Evolutionary conservation across 2,888 invertebrate species (phyloP).

Genomic region (Tanypteryx hageni): DNA sequence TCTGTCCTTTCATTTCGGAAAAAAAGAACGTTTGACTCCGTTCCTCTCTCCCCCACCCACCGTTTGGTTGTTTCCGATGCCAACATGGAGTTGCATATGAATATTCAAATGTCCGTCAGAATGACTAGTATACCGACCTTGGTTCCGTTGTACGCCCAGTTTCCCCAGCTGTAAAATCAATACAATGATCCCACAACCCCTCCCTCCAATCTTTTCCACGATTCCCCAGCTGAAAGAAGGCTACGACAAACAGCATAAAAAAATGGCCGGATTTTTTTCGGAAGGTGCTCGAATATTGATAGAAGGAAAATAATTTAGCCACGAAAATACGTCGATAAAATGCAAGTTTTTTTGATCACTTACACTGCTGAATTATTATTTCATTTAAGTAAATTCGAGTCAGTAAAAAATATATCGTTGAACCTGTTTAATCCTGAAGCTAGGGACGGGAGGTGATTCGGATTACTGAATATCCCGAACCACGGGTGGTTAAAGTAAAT

Average conservation of each 20-base stretch:
- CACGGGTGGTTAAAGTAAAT: too few species aligned
- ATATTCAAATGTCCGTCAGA: conserved; percentile 9
- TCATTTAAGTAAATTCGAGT: too few species aligned
- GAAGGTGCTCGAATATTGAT: background rate
- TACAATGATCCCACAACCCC: background rate
- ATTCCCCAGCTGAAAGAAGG: background rate
- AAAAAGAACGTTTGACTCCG: background rate
- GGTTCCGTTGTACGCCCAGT: background rate
- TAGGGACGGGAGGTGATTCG: too few species aligned
- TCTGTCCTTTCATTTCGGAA: background rate
- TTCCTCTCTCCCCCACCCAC: background rate
- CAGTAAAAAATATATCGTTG: too few species aligned
- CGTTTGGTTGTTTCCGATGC: background rate
- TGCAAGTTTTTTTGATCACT: too few species aligned
- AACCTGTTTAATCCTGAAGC: too few species aligned
- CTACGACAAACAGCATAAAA: background rate
- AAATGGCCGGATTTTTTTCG: background rate
- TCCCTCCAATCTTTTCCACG: background rate
- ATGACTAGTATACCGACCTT: conserved; percentile 3
- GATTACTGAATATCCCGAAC: too few species aligned
- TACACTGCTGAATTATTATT: too few species aligned
- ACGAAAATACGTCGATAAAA: too few species aligned
- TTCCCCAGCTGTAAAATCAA: conserved; percentile 15
- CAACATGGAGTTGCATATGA: background rate
- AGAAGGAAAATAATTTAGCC: background rate